Base-by-base conservation (phyloP, 2,113 vertebrate species). In the Phalacrocorax carbo region DNA sequence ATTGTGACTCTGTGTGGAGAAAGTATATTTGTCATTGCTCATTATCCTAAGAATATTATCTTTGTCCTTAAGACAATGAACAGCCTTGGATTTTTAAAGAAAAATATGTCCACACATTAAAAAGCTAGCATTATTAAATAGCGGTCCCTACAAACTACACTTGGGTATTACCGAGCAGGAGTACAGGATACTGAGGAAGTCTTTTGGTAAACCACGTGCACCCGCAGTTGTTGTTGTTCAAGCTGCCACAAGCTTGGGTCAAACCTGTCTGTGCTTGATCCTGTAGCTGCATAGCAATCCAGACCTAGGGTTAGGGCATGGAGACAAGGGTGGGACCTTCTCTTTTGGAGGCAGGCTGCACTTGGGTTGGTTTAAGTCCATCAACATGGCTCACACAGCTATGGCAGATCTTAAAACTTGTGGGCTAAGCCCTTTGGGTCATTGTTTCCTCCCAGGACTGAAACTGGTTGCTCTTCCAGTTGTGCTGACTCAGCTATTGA, bases 191-290 rank as follows among this genome's bases (percentile, higher is more conserved):
- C 70, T 34, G 70, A 72, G 29, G 44, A 72, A 48, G 5, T 17
- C 11, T n/a, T 65, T 66, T 1, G 3, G 20, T 51, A 65, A 60
- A 5, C 7, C 0, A 0, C 9, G 29, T 38, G n/a, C 12, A 17
- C 9, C 79, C 36, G 21, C 46, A 81, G 65, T 16, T 23, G 72
- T 7, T 23, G 40, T 23, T 22, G 3, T 26, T 46, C 36, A 38
- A 9, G 48, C 49, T 46, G 57, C 25, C 27, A 7, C 15, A 18
- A 1, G 2, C 7, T 4, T 0, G 1, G 8, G 19, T 54, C 38
- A 46, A 27, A 36, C 9, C 64, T 61, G 17, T 4, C 34, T 57
- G 40, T 70, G 51, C 40, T 40, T n/a, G 18, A 14, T 48, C 46
- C 27, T 15, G 7, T 2, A 27, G 11, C 13, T 73, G 44, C 54